Base-by-base conservation (phyloP, 2,113 vertebrate genomes). In the Hirundichthys speculiger region DNA sequence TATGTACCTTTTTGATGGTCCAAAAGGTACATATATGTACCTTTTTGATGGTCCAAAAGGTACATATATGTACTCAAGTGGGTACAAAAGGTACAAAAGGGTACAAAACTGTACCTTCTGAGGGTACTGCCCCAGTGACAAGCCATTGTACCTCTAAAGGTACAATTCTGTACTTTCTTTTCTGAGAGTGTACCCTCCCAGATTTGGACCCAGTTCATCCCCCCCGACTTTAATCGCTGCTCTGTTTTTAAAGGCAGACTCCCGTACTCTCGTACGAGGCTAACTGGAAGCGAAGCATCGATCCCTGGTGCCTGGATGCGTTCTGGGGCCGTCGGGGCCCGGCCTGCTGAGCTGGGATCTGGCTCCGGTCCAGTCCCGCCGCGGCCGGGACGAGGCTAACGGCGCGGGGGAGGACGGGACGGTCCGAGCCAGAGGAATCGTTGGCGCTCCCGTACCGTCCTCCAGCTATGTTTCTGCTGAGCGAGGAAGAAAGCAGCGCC, bases 231-330 rank as follows among this genome's bases (percentile, higher is more conserved):
- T 83, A 83, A 79, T 78, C 67, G 64, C 38, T 0, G 21, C 19
- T 74, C 57, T 75, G 65, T 80, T 84, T 77, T 73, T 58, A 64
- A 73, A 69, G 45, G 55, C 41, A 1, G 12, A 25, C 49, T 75
- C 41, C 40, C 58, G 22, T 64, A 64, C 13, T 75, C 41, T 42
- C 58, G 22, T 64, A 64, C 13, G 60, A 39, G 45, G 48, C 66
- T 67, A 64, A 67, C 63, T 77, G 77, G 58, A 79, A 68, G 64
- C 73, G 77, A 81, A 66, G 25, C 62, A 72, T 67, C 64, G 72
- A 77, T 85, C 63, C 47, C 56, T 14, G 1, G 51, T 40, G 61
- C 30, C 45, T 43, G 27, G 53, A 49, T 71, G 16, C 24, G 53
- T 71, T 50, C 22, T 53, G 64, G 64, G 19, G 64, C 64, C 22